phyloP scores from a whole-genome alignment of 2,113 vertebrate species.

The Pseudorectes ferrugineus region DNA sequence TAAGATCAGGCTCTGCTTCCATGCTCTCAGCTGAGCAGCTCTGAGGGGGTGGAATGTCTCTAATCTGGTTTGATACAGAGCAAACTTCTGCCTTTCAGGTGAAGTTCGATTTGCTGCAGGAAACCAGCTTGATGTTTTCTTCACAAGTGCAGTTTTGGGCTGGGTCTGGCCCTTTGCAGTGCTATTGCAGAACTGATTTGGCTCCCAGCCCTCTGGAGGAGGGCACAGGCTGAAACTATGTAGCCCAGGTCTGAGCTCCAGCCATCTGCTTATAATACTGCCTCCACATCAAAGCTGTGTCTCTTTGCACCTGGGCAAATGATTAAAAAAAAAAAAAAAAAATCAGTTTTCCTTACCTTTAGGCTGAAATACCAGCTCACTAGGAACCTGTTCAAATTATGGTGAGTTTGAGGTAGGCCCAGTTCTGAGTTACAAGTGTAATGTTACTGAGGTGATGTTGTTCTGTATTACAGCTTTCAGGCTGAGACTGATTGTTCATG shows the following conservation, averaged over 20 bases:
- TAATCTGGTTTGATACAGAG: not conserved
- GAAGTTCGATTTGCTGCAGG: not conserved
- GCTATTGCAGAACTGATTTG: accelerated
- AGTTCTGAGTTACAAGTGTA: not conserved
- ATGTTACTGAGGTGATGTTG: not conserved
- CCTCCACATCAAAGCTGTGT: not conserved
- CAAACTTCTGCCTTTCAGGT: not conserved
- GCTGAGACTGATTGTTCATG: not conserved
- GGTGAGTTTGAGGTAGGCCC: not conserved
- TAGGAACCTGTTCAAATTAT: not conserved
- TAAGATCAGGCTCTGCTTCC: accelerated
- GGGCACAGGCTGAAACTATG: not conserved
- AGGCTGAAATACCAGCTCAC: not conserved
- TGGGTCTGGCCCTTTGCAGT: not conserved
- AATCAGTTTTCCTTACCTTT: not conserved
- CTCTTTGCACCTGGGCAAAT: not conserved
- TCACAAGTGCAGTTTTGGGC: not conserved
- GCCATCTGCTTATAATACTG: not conserved
- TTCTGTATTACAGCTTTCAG: not conserved
- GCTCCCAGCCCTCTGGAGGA: no score
- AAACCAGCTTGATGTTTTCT: not conserved
- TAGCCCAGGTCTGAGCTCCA: not conserved
- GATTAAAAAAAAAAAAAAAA: no score
- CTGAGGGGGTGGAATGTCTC: not conserved
- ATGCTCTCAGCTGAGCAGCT: not conserved